Conservation (phyloP, 2,888 invertebrate species). For the Pterostichus madidus region DNA sequence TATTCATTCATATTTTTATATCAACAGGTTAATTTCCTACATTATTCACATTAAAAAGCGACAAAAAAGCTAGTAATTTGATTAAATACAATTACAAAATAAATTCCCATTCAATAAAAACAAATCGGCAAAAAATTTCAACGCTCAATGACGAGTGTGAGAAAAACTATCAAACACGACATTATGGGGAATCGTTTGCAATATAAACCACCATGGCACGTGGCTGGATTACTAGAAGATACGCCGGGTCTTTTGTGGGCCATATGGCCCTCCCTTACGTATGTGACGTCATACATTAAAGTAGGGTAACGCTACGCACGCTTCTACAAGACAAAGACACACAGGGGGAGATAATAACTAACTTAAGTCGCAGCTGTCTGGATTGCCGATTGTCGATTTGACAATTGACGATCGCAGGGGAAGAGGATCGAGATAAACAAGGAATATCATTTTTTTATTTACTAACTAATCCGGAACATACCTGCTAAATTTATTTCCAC, state of each 20-base stretch:
- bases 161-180: constrained; percentile 20
- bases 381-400: constrained; percentile 53
- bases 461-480: not conserved
- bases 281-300: constrained; percentile 61
- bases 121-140: constrained; percentile 24
- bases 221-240: constrained; percentile 57
- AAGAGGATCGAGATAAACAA: constrained; percentile 5
- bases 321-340: constrained; percentile 41
- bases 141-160: constrained; percentile 10
- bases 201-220: constrained; percentile 47
- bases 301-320: constrained; percentile 43
- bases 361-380: constrained; percentile 66
- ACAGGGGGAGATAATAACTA: constrained; percentile 63
- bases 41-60: constrained; percentile 57
- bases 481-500: not conserved
- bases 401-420: constrained; percentile 36
- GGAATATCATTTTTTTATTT: not conserved
- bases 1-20: constrained; percentile 58
- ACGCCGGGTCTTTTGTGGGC: constrained; percentile 57
- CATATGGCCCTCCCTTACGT: constrained; percentile 52
- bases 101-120: constrained; percentile 42
- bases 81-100: constrained; percentile 60
- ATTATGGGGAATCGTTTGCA: constrained; percentile 6
- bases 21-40: constrained; percentile 62
- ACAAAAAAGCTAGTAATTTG: constrained; percentile 59